These are phyloP conservation scores for Cheilosia variabilis DNA, from an alignment of 2,888 invertebrate genomes.

Conservation along the genomic window DNA sequence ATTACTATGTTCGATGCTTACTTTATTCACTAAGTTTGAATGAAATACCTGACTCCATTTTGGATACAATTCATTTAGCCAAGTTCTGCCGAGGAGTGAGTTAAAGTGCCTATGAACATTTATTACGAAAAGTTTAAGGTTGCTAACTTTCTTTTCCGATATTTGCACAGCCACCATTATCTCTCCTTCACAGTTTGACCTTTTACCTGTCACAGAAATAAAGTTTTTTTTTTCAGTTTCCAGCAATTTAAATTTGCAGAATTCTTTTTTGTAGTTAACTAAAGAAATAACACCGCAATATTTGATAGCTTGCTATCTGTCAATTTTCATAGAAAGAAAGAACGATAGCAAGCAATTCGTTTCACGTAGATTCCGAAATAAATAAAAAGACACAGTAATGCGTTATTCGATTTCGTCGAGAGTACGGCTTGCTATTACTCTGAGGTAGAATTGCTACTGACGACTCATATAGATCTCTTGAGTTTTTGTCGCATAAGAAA, in stretches of 20 bases:
- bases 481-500: too few species aligned
- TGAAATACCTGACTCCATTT: neutral
- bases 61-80: neutral
- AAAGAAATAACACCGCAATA: slow-evolving; percentile 1
- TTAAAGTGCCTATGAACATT: neutral
- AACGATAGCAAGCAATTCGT: too few species aligned
- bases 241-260: neutral
- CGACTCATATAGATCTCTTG: too few species aligned
- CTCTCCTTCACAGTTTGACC: neutral
- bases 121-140: neutral
- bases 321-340: too few species aligned
- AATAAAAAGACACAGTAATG: too few species aligned
- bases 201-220: neutral
- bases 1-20: neutral
- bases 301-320: too few species aligned
- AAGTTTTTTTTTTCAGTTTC: neutral
- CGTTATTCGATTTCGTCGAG: too few species aligned
- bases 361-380: too few species aligned
- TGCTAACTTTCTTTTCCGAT: neutral
- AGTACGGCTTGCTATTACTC: too few species aligned
- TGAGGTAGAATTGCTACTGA: too few species aligned
- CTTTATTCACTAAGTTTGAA: neutral
- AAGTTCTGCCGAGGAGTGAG: neutral
- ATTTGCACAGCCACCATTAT: neutral
- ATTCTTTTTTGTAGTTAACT: neutral